Evolutionary conservation across 2,113 vertebrate genomes (phyloP).

Genomic region (Elephantulus edwardii): DNA sequence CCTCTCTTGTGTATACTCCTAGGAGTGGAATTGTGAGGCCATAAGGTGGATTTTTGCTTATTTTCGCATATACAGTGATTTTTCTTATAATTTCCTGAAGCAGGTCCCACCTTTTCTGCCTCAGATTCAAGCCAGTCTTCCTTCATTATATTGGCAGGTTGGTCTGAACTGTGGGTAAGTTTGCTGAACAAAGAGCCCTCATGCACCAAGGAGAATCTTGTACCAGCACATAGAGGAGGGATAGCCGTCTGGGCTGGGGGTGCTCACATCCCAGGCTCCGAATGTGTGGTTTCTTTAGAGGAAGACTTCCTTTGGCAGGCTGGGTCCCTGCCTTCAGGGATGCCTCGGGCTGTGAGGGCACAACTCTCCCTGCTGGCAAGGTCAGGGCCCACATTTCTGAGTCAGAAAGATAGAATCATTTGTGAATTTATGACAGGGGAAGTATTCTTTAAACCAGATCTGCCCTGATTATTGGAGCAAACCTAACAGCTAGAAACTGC

Average conservation of each 20-base stretch:
- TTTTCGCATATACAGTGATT: background rate
- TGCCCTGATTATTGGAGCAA: slow-evolving; percentile 14
- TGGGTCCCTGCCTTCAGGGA: background rate
- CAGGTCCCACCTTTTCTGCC: background rate
- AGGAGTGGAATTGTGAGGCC: background rate
- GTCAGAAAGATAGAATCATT: slow-evolving; percentile 3
- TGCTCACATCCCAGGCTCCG: background rate
- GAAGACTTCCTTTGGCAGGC: background rate
- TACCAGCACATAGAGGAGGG: background rate
- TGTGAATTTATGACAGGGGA: slow-evolving; percentile 55
- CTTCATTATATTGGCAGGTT: background rate
- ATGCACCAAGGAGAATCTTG: background rate
- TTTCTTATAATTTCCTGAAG: slow-evolving; percentile 1
- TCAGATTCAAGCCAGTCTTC: background rate
- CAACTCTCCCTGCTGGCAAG: slow-evolving; percentile 29
- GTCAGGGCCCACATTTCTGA: slow-evolving; percentile 55
- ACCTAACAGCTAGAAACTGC: background rate
- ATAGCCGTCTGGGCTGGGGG: background rate
- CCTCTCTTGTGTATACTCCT: background rate
- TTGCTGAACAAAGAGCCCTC: background rate
- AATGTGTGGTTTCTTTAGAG: background rate
- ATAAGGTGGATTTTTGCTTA: background rate
- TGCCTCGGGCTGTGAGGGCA: background rate
- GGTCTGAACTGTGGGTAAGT: background rate
- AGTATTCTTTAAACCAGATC: slow-evolving; percentile 42